Evolutionary conservation across 2,113 vertebrate genomes (phyloP).

Genomic region (Prolemur simus): DNA sequence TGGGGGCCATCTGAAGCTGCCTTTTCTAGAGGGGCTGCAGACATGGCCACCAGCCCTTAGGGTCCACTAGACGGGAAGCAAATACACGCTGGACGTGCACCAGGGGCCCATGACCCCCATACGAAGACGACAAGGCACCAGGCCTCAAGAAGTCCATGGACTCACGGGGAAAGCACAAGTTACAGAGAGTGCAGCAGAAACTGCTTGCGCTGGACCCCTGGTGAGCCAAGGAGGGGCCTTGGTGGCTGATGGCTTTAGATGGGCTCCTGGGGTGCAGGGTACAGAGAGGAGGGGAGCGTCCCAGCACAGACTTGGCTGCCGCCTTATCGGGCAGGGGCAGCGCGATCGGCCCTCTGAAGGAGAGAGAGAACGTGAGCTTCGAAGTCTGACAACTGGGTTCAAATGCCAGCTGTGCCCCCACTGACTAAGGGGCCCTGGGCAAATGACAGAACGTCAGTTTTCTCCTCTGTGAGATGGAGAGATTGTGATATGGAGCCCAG

Average conservation of each 20-base stretch:
- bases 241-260: rapidly evolving
- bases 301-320: not conserved
- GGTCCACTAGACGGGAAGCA: not conserved
- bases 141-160: not conserved
- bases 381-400: not conserved
- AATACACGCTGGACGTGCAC: not conserved
- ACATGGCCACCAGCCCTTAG: not conserved
- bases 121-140: rapidly evolving
- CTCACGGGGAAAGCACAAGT: rapidly evolving
- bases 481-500: not conserved
- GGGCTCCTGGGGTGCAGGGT: not conserved
- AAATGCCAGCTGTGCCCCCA: not conserved
- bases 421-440: not conserved
- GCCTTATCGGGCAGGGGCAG: not conserved
- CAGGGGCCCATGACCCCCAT: not conserved
- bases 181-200: not conserved
- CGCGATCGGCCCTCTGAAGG: not conserved
- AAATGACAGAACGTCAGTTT: not conserved
- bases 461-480: not conserved
- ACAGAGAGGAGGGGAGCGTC: not conserved
- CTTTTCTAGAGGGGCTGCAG: not conserved
- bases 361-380: rapidly evolving
- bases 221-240: rapidly evolving
- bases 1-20: not conserved
- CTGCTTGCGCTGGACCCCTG: rapidly evolving